phyloP scores from a whole-genome alignment of 2,797 vertebrate species.

The Zenarchopterus dispar region DNA sequence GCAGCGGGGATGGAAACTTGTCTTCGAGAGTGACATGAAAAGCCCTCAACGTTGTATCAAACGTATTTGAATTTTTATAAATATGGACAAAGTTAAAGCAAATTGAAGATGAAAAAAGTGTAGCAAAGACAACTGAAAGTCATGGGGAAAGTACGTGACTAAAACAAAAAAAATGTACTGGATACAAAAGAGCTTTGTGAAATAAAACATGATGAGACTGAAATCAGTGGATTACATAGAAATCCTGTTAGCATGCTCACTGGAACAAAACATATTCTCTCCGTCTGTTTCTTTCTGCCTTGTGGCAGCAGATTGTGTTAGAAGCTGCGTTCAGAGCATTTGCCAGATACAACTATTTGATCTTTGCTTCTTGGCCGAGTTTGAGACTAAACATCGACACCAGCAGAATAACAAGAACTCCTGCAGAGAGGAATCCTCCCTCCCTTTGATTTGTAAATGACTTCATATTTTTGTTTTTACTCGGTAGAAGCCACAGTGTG shows the following conservation, averaged over 20 bases:
- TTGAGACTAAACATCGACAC: constrained; percentile 22
- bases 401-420: constrained; percentile 26
- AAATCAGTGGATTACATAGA: constrained; percentile 13
- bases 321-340: neutral
- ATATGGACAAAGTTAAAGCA: constrained; percentile 7
- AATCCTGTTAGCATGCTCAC: constrained; percentile 4
- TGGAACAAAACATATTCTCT: neutral
- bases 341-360: constrained; percentile 23
- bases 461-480: constrained; percentile 5
- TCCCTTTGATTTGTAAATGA: constrained; percentile 26
- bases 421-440: constrained; percentile 16
- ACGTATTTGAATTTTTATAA: constrained; percentile 20
- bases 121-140: constrained; percentile 24
- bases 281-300: constrained; percentile 1
- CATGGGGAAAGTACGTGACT: neutral
- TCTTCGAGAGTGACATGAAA: constrained; percentile 29
- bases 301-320: constrained; percentile 21
- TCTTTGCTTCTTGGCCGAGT: constrained; percentile 20
- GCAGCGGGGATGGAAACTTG: constrained; percentile 11
- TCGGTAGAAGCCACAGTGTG: constrained; percentile 10
- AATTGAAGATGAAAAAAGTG: neutral
- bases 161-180: neutral
- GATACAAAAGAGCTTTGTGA: constrained; percentile 1
- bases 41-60: constrained; percentile 10
- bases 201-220: neutral